phyloP scores from a whole-genome alignment of 2,797 vertebrate species.

The Sarcoramphus papa region DNA sequence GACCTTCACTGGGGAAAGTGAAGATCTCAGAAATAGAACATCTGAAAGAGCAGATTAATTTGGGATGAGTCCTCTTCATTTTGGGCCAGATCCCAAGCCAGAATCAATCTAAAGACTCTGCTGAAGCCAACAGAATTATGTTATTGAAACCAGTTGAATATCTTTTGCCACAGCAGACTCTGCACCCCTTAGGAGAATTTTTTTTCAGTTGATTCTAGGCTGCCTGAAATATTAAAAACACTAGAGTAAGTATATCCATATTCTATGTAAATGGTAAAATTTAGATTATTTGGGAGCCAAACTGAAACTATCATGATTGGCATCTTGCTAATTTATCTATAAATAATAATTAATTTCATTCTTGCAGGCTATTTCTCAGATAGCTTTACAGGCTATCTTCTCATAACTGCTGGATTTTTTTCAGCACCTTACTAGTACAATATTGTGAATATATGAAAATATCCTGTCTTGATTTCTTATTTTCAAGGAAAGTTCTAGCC shows the following conservation, averaged over 20 bases:
- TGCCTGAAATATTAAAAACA: not conserved
- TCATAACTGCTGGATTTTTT: not conserved
- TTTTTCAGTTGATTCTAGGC: not conserved
- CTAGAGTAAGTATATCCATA: not conserved
- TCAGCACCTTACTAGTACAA: not conserved
- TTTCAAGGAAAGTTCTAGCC: not conserved
- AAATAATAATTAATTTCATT: not conserved
- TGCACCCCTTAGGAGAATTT: not conserved
- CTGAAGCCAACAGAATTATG: not conserved
- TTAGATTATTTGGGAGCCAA: not conserved
- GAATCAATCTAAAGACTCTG: not conserved
- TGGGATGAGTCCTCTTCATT: not conserved
- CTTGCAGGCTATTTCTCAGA: not conserved
- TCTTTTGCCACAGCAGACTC: not conserved
- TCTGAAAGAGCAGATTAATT: not conserved
- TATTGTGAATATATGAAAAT: not conserved
- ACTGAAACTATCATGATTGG: not conserved
- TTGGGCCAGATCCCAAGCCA: not conserved
- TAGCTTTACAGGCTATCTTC: not conserved
- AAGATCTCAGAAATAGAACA: not conserved
- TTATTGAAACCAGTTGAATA: not conserved
- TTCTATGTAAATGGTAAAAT: not conserved
- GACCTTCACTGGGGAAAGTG: constrained; percentile 12
- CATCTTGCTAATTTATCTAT: not conserved
- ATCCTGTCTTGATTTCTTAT: not conserved